Conservation (phyloP, 2,888 invertebrate species). For the Metellina segmentata region DNA sequence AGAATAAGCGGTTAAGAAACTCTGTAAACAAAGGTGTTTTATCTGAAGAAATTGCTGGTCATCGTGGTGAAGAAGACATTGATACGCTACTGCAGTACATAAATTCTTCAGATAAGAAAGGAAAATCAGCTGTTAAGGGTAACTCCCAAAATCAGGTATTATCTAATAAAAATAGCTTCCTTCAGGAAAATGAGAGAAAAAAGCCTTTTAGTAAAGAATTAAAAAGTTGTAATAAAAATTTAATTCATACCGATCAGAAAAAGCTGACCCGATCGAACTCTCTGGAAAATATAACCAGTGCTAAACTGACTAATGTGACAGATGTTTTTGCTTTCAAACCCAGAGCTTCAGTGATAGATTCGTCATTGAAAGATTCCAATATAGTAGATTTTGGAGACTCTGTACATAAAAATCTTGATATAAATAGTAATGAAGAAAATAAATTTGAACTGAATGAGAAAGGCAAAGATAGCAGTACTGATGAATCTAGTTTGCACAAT, state of each 20-base stretch:
- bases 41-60: constrained; percentile 87
- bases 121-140: constrained; percentile 47
- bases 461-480: not conserved
- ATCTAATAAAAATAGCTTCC: constrained; percentile 47
- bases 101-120: constrained; percentile 71
- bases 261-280: constrained; percentile 79
- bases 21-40: constrained; percentile 77
- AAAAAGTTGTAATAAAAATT: constrained; percentile 61
- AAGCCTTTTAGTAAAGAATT: constrained; percentile 60
- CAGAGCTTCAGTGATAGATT: constrained; percentile 6
- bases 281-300: constrained; percentile 38
- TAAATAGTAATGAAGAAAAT: constrained; percentile 63
- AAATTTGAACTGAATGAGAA: not conserved
- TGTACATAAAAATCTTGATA: constrained; percentile 40
- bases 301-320: not conserved
- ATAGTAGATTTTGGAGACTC: not conserved
- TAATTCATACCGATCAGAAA: constrained; percentile 76
- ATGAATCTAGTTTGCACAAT: not conserved
- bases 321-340: constrained; percentile 40
- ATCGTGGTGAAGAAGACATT: constrained; percentile 89
- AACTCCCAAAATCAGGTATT: constrained; percentile 25
- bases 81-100: constrained; percentile 81
- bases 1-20: constrained; percentile 66
- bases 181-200: constrained; percentile 75
- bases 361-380: constrained; percentile 19